Conservation (phyloP, 2,113 vertebrate species). For the Nymphicus hollandicus region DNA sequence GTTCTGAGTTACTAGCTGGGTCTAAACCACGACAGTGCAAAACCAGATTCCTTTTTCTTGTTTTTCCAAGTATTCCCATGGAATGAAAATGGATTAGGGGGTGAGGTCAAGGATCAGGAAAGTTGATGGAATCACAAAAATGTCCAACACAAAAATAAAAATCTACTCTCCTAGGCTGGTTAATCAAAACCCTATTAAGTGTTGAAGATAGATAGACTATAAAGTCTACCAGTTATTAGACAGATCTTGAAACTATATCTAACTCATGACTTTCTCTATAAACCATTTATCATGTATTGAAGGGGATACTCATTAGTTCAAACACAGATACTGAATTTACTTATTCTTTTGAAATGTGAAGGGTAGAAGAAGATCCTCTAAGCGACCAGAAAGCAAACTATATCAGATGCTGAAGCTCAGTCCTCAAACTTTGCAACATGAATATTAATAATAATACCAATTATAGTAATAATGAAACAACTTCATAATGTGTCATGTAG, state of each 20-base stretch:
- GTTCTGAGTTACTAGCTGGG: background rate
- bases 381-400: background rate
- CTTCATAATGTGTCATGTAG: background rate
- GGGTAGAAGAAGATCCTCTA: background rate
- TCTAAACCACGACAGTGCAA: background rate
- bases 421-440: background rate
- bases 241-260: background rate
- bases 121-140: background rate
- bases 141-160: background rate
- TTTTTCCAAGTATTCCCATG: background rate
- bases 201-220: background rate
- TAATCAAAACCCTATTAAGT: background rate
- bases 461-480: background rate
- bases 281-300: background rate
- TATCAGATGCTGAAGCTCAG: background rate
- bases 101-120: rapidly evolving
- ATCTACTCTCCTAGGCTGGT: background rate
- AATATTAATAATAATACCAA: background rate
- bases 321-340: background rate
- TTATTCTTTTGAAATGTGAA: background rate
- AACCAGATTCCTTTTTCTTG: background rate
- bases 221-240: background rate
- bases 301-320: background rate
- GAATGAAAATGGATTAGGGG: background rate
- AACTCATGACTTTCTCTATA: background rate